Evolutionary conservation across 1,140 invertebrate species (phyloP).

Genomic region (Aphelinus certus): DNA sequence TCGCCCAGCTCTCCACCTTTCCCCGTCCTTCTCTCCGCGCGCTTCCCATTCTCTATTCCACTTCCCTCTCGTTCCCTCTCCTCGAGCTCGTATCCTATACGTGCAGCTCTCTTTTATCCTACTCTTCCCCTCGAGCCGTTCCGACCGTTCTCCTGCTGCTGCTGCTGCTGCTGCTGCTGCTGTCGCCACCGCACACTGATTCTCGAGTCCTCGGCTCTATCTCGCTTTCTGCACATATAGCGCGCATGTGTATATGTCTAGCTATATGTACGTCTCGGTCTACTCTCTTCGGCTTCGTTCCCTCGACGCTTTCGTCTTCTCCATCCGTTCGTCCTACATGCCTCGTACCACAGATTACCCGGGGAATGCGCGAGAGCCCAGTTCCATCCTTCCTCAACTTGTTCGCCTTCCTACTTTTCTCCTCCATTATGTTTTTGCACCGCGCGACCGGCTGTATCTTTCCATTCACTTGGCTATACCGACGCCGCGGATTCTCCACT

Average conservation of each 20-base stretch:
- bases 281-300: constrained; percentile 19
- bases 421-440: constrained; percentile 21
- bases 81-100: constrained; percentile 24
- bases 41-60: constrained; percentile 20
- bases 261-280: too few relatives aligned
- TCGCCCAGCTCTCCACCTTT: constrained; percentile 1
- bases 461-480: neutral
- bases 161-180: constrained; percentile 16
- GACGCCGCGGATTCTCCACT: too few relatives aligned
- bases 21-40: neutral
- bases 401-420: constrained; percentile 38
- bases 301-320: constrained; percentile 48
- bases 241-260: too few relatives aligned
- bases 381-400: constrained; percentile 46
- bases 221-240: neutral
- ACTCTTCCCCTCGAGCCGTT: constrained; percentile 4
- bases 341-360: constrained; percentile 62
- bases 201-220: constrained; percentile 11
- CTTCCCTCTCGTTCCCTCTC: neutral
- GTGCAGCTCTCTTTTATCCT: constrained; percentile 8
- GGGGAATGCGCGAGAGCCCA: constrained; percentile 52
- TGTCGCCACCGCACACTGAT: neutral
- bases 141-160: constrained; percentile 24
- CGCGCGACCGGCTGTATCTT: neutral
- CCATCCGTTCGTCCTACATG: constrained; percentile 63